Evolutionary conservation across 30 jellyfish, hydroid and myxozoan genomes (phyloP), one percentile per base, ranked within the genome.

Genomic region (Pseudorhiza aurosa): DNA sequence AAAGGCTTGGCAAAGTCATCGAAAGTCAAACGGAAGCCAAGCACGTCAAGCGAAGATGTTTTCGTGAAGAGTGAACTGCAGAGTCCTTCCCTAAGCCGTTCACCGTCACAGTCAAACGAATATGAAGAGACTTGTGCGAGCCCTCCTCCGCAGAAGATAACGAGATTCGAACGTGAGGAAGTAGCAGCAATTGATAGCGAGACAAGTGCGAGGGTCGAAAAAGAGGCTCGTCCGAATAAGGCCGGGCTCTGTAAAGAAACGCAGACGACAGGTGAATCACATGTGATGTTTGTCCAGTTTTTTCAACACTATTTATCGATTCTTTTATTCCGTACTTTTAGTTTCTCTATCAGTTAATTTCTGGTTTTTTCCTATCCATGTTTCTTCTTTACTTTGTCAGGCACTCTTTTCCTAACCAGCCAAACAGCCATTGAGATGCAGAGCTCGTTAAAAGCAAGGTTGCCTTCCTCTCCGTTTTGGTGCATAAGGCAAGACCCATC

Each of bases 201-300:
- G 25, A 36, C 57, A 37, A 43, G 39, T 17, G 70, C 5, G 10
- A 17, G 58, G 15, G 30, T 25, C 22, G 62, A 30, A 19, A 24
- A 31, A 14, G 59, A 25, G 24, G 35, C 12, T 19, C 67, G 24
- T 2, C 12, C 36, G 18, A 46, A 5, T 27, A 46, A 46, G 1
- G 35, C 5, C 1, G 24, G 8, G 24, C 37, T 7, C 2, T 8
- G 67, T 19, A 62, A 77, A 37, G 89, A 59, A 30, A 62, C 80
- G 31, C 89, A 77, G 31, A 77, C 89, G 27, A 65, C 50, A 22
- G 74, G 89, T 77, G 46, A 57, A n/a, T n/a, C n/a, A n/a, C n/a
- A n/a, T n/a, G n/a, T n/a, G n/a, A n/a, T n/a, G n/a, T n/a, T 72
- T 31, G 18, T 58, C 21, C 8, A 18, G 58, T 14, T 64, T 31